A percentile compares a stretch with the other conserved stretches of the same genome.
These are phyloP conservation scores for Steromphala cineraria DNA, from an alignment of 2,888 invertebrate genomes.

Conservation along the genomic window DNA sequence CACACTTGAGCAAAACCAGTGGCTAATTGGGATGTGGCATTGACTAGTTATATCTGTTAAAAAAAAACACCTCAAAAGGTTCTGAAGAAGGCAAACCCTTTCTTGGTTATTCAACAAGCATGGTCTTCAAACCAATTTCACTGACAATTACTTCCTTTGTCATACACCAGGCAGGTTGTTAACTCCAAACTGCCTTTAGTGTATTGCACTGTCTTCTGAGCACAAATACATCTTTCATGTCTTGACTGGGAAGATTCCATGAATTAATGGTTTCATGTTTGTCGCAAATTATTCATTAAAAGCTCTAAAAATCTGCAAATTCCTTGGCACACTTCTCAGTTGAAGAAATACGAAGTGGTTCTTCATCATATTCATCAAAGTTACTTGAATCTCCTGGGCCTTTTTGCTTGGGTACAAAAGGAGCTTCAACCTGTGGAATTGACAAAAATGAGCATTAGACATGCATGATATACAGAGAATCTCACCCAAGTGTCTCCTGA, in stretches of 20 bases:
- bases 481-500: too few species aligned
- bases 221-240: neutral
- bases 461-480: too few species aligned
- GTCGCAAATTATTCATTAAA: neutral
- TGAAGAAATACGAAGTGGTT: constrained; percentile 97
- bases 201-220: constrained; percentile 3
- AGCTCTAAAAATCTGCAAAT: constrained; percentile 91
- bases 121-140: too few species aligned
- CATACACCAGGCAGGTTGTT: too few species aligned
- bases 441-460: too few species aligned
- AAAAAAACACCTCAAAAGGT: too few species aligned
- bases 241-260: neutral
- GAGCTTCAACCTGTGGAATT: constrained; percentile 88
- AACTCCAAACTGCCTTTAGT: too few species aligned
- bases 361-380: constrained; percentile 99
- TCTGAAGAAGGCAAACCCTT: too few species aligned
- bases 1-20: neutral
- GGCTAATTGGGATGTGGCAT: neutral
- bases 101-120: too few species aligned
- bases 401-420: constrained; percentile 98
- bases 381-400: constrained; percentile 99
- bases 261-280: neutral
- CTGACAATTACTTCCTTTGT: too few species aligned
- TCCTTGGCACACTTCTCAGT: constrained; percentile 99
- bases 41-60: neutral